Evolutionary conservation across 30 jellyfish, hydroid and myxozoan genomes (phyloP).

Genomic region (Sanderia malayensis): DNA sequence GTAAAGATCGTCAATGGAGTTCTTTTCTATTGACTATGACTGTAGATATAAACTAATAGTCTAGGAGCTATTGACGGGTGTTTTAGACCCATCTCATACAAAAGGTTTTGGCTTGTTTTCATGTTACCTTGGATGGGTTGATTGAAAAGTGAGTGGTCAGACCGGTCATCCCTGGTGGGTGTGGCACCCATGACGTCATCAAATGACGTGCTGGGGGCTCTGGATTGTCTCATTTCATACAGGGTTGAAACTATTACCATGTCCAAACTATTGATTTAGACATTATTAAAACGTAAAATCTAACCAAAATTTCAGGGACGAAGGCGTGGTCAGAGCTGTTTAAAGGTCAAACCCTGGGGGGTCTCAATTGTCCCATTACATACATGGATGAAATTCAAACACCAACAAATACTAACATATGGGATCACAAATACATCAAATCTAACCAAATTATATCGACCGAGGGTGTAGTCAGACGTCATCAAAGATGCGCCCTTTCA

Average conservation of each 20-base stretch:
- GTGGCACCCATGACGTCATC: constrained; percentile 19
- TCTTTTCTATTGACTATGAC: too few relatives aligned
- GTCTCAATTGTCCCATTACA: too few relatives aligned
- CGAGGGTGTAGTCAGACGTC: constrained; percentile 7
- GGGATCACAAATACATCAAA: constrained; percentile 1
- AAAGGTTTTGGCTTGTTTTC: constrained; percentile 2
- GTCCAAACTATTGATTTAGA: neutral
- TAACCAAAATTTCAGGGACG: too few relatives aligned
- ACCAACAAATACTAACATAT: neutral
- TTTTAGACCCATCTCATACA: too few relatives aligned
- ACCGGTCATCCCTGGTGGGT: constrained; percentile 2
- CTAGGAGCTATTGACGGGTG: neutral
- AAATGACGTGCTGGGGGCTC: constrained; percentile 1
- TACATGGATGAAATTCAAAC: too few relatives aligned
- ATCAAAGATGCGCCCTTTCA: neutral
- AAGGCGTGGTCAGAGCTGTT: too few relatives aligned
- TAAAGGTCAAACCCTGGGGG: too few relatives aligned
- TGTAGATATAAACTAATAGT: too few relatives aligned
- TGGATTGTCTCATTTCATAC: neutral
- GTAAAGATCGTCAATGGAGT: too few relatives aligned
- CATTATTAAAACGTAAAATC: too few relatives aligned
- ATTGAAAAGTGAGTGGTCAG: constrained; percentile 2
- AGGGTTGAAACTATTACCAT: constrained; percentile 7
- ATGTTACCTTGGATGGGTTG: constrained; percentile 7
- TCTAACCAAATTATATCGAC: neutral